Conservation (phyloP, 1,140 invertebrate genomes). For the Delia radicum region DNA sequence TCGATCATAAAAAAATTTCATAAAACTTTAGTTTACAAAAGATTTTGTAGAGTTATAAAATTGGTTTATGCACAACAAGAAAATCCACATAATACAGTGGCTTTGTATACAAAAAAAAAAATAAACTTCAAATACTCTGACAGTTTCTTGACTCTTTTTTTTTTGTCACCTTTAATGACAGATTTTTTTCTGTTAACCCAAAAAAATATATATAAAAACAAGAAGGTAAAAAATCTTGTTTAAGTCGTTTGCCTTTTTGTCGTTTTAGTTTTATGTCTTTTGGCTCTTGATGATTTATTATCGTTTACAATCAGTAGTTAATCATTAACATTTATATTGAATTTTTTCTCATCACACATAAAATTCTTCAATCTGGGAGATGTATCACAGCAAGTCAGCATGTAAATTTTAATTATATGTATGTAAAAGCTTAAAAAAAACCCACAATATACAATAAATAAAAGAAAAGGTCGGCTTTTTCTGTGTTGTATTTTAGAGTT, state of each 20-base stretch:
- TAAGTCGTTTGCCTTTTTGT: not conserved
- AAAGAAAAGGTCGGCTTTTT: not conserved
- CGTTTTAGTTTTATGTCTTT: not conserved
- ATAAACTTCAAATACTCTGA: not conserved
- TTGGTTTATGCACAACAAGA: too few relatives aligned
- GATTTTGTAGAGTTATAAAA: too few relatives aligned
- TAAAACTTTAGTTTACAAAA: not conserved
- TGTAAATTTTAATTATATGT: slow-evolving; percentile 19
- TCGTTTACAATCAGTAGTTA: slow-evolving; percentile 26
- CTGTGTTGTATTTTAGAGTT: not conserved
- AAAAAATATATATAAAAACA: too few relatives aligned
- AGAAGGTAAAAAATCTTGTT: too few relatives aligned
- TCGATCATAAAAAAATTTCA: not conserved
- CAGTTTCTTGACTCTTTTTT: not conserved
- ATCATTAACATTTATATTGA: slow-evolving; percentile 26
- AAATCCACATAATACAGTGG: too few relatives aligned
- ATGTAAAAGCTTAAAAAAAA: too few relatives aligned
- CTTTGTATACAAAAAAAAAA: not conserved
- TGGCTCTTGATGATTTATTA: slow-evolving; percentile 15
- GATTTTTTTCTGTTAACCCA: not conserved
- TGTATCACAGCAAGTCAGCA: slow-evolving; percentile 14
- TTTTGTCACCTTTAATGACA: slow-evolving; percentile 16
- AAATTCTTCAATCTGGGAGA: not conserved
- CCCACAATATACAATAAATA: not conserved
- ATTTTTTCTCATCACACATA: slow-evolving; percentile 9